Evolutionary conservation across 1,140 invertebrate genomes (phyloP), one percentile per base, ranked within the genome.

Genomic region (Yoshiicerus persimilis): DNA sequence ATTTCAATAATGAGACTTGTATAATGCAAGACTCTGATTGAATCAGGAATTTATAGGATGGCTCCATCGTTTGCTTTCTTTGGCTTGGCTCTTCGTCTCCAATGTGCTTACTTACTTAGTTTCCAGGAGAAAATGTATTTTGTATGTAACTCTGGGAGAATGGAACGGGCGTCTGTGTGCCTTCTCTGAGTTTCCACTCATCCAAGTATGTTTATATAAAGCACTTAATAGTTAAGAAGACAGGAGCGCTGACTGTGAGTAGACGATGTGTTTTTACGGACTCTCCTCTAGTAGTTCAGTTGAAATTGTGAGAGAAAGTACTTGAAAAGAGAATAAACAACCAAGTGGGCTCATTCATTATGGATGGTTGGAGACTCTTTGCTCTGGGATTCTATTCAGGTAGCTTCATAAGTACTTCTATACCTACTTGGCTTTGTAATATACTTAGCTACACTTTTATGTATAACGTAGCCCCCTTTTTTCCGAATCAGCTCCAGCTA

Each of bases 331-430:
- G 75, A 80, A 80, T 80, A 80, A 80, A 80, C 75, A 80, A 80
- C 32, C 75, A 36, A 38, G 75, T 80, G 75, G 75, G 75, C n/a
- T 80, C 75, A 80, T 80, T 80, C 75, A 80, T 80, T 80, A 80
- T 80, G 75, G 75, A 80, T 80, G 75, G 75, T 34, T 80, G 32
- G 75, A 80, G 75, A 80, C 20, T 80, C 75, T 16, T 36, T 80
- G 75, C 75, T 80, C 75, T 80, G 75, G 75, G 32, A 36, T 80
- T 80, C 30, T 34, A n/a, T 80, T 80, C 75, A 80, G 75, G 75
- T 80, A 80, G 16, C 34, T 80, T n/a, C 75, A 36, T 80, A 80
- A 80, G 75, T 80, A 80, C 32, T n/a, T 34, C 8, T 38, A 36
- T 36, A 23, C 0, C 2, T 16, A 70, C 8, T 9, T 70, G 1